Evolutionary conservation across 2,888 invertebrate species (phyloP).

Genomic region (Trilocha varians): DNA sequence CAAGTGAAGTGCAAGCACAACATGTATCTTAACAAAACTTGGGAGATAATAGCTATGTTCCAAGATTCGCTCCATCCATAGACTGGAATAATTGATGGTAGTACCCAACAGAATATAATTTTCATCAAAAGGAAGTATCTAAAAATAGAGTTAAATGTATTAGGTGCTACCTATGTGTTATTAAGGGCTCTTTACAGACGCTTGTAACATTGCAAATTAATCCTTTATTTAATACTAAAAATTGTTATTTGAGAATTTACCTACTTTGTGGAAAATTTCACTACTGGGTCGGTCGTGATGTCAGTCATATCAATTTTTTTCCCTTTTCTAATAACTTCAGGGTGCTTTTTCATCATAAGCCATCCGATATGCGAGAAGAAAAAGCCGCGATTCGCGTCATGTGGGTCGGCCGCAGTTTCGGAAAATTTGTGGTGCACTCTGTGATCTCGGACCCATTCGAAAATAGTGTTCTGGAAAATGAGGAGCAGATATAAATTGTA

Average conservation of each 20-base stretch:
- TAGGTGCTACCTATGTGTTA: too few relatives aligned
- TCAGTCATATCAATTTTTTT: conserved; percentile 88
- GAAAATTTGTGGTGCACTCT: conserved; percentile 82
- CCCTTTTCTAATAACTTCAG: conserved; percentile 85
- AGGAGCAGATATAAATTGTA: background rate
- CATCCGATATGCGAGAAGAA: conserved; percentile 95
- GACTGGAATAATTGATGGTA: conserved; percentile 81
- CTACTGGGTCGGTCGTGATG: conserved; percentile 81
- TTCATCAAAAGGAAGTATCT: conserved; percentile 80
- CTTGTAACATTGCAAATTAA: too few relatives aligned
- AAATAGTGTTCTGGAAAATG: conserved; percentile 75
- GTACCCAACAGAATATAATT: conserved; percentile 77
- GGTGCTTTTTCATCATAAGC: conserved; percentile 92
- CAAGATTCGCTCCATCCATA: conserved; percentile 79
- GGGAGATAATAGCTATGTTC: conserved; percentile 68
- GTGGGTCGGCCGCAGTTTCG: conserved; percentile 88
- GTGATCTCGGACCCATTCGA: conserved; percentile 84
- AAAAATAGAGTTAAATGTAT: conserved; percentile 13
- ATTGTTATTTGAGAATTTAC: too few relatives aligned
- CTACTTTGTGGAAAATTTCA: conserved; percentile 84
- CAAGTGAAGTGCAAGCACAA: conserved; percentile 87
- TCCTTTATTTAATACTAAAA: too few relatives aligned
- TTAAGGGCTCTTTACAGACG: too few relatives aligned
- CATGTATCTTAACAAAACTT: conserved; percentile 80
- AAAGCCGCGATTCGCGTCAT: conserved; percentile 87